phyloP scores from a whole-genome alignment of 2,797 vertebrate genomes.

The Valencia hispanica region DNA sequence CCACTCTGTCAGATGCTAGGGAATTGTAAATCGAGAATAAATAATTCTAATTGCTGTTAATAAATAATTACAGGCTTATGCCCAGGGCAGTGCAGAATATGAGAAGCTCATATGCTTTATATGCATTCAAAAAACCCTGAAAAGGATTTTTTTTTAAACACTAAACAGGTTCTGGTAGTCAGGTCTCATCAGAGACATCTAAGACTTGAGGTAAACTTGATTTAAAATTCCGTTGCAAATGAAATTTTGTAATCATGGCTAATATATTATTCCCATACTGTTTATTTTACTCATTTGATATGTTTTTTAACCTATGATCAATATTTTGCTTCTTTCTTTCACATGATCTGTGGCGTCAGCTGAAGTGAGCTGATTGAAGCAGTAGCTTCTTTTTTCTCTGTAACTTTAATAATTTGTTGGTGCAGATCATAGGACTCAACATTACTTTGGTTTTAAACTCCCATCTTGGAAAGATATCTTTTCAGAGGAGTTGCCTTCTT shows the following conservation, averaged over 20 bases:
- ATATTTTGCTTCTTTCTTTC: background rate
- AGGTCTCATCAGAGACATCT: background rate
- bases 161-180: background rate
- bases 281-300: background rate
- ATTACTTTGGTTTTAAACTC: background rate
- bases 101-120: constrained; percentile 33
- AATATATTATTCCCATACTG: background rate
- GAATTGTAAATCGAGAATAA: constrained; percentile 62
- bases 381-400: background rate
- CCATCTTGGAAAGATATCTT: background rate
- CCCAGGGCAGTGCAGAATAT: background rate
- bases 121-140: background rate
- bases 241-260: too few species aligned
- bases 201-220: too few species aligned
- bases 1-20: constrained; percentile 47
- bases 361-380: background rate
- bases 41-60: constrained; percentile 41
- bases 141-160: background rate
- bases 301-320: background rate
- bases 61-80: constrained; percentile 28
- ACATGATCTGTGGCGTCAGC: background rate
- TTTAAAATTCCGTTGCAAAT: too few species aligned
- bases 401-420: background rate
- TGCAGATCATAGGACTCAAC: background rate
- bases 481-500: background rate